Evolutionary conservation across 2,797 vertebrate genomes (phyloP).

Genomic region (Pterois miles): DNA sequence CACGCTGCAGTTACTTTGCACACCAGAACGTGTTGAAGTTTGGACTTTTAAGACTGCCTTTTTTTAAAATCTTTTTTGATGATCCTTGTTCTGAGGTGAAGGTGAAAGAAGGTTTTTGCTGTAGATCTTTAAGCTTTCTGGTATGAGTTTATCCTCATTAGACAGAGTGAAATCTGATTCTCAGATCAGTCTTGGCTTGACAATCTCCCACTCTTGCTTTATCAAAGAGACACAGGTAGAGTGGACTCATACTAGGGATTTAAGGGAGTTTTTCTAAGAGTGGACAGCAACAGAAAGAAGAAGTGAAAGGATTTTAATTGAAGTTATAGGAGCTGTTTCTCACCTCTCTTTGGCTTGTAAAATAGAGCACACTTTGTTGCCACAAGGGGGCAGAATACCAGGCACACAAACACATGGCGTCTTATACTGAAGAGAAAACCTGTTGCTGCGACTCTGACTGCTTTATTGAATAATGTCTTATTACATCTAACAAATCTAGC

Average conservation of each 20-base stretch:
- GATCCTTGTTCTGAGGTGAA: conserved; percentile 7
- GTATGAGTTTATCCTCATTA: conserved; percentile 16
- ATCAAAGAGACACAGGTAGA: conserved; percentile 23
- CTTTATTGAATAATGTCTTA: background rate
- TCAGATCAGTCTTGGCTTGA: conserved; percentile 20
- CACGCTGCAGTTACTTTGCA: conserved; percentile 54
- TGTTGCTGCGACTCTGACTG: background rate
- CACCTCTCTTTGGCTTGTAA: background rate
- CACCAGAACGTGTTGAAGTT: conserved; percentile 58
- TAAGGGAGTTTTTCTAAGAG: background rate
- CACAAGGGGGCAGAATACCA: conserved; percentile 77
- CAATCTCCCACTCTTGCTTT: conserved; percentile 27
- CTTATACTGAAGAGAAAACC: background rate
- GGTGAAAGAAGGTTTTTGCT: conserved; percentile 4
- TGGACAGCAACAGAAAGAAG: conserved; percentile 11
- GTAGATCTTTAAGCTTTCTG: conserved; percentile 16
- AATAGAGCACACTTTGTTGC: conserved; percentile 22
- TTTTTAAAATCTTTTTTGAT: background rate
- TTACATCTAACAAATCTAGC: background rate
- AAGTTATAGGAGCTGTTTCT: background rate
- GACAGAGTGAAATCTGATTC: conserved; percentile 18
- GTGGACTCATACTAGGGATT: background rate
- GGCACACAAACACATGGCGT: conserved; percentile 10
- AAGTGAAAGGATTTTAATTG: background rate
- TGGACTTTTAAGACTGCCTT: conserved; percentile 26